Base-by-base conservation (phyloP, 2,797 vertebrate species). In the Pseudochromis fuscus region DNA sequence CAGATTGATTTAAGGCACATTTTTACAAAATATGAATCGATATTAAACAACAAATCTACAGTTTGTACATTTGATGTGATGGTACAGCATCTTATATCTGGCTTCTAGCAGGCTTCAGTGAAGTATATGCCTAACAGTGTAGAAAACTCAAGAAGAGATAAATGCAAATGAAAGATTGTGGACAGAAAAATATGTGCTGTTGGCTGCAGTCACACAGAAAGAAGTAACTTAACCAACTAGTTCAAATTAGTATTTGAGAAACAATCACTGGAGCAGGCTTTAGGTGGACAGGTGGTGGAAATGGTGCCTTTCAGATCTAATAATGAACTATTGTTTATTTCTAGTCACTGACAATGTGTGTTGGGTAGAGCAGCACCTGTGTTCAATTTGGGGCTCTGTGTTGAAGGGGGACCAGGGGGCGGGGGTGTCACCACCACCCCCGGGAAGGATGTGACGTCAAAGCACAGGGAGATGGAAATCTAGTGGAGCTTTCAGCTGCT, bases 401-500 rank as follows among this genome's bases (percentile, higher is more conserved):
- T 33, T 9, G 46, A 66, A 50, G 51, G 74, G 59, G 27, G 52
- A 45, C 58, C 9, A 59, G 8, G 13, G 45, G 35, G 21, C 6
- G 48, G 45, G 21, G 61, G 59, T 31, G 61, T 63, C 61, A 15
- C 48, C 61, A 45, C 27, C 60, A 31, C 50, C 63, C 61, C 19
- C 1, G n/a, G 48, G 67, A 50, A 72, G 79, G 83, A 90, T 83
- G 72, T 90, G 90, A 85, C 52, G 83, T 83, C 49, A 67, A 83
- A 75, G 72, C 63, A 59, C 28, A 28, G 72, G 25, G 49, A 58
- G 67, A 82, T 57, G 48, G 53, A 83, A 72, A 69, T 62, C 52
- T 74, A 59, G 65, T 56, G 74, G 72, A 63, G 77, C 77, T 48
- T 70, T 90, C 93, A 94, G 92, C 93, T 94, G 92, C 89, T 80